Percentiles rank a stretch among this genome's conserved stretches.
phyloP scores from a whole-genome alignment of 2,888 invertebrate species.

The Drosophila parthenogenetica region DNA sequence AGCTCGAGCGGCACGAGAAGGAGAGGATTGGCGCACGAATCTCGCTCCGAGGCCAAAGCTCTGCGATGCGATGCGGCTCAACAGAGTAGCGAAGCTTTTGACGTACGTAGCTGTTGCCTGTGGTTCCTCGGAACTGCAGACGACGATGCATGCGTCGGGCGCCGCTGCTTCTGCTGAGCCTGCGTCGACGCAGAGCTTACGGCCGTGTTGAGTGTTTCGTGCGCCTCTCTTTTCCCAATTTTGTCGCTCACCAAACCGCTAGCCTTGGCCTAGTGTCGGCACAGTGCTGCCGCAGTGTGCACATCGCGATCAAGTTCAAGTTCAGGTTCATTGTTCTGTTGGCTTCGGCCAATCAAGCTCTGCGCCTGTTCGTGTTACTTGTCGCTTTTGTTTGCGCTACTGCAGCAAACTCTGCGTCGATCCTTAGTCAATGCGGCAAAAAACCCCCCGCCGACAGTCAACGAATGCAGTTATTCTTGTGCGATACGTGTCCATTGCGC shows the following conservation, averaged over 20 bases:
- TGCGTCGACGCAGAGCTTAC: conserved; percentile 16
- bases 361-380: conserved; percentile 4
- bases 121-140: conserved; percentile 18
- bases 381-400: conserved; percentile 23
- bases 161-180: conserved; percentile 9
- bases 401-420: conserved; percentile 27
- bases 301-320: conserved; percentile 11
- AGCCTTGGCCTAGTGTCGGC: conserved; percentile 60
- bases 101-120: conserved; percentile 8
- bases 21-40: conserved; percentile 32
- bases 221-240: conserved; percentile 16
- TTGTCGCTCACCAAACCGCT: conserved; percentile 56
- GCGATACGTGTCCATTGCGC: conserved; percentile 17
- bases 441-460: conserved; percentile 43
- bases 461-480: conserved; percentile 49
- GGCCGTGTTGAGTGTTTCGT: conserved; percentile 48
- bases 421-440: conserved; percentile 69
- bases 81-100: conserved; percentile 1
- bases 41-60: conserved; percentile 42
- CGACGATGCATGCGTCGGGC: conserved; percentile 3
- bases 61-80: conserved; percentile 6
- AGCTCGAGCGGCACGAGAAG: conserved; percentile 19
- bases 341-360: conserved; percentile 19
- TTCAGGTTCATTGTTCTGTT: conserved; percentile 7
- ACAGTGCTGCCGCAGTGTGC: conserved; percentile 27